Conservation (phyloP, 1,140 invertebrate genomes). For the Drosophila busckii region DNA sequence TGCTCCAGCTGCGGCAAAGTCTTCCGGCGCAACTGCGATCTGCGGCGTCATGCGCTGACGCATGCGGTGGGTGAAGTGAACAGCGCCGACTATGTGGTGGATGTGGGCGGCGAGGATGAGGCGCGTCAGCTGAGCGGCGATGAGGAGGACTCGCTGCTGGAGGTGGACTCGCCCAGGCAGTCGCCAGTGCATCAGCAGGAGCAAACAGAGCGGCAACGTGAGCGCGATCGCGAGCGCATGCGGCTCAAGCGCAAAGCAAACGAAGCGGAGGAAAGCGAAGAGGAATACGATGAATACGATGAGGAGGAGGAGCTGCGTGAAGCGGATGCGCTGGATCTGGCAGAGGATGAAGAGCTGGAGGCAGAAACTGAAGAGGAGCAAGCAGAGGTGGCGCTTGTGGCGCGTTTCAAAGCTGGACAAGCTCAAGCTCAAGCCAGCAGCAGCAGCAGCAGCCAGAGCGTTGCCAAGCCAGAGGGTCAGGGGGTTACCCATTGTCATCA, state of each 20-base stretch:
- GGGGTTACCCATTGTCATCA: slow-evolving; percentile 85
- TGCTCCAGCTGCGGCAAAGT: slow-evolving; percentile 94
- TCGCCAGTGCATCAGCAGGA: slow-evolving; percentile 81
- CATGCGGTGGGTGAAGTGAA: slow-evolving; percentile 91
- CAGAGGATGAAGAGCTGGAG: slow-evolving; percentile 58
- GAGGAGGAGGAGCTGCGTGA: slow-evolving; percentile 70
- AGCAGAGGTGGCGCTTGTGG: slow-evolving; percentile 54
- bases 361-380: slow-evolving; percentile 50
- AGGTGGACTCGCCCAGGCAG: slow-evolving; percentile 81
- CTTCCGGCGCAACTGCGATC: slow-evolving; percentile 91
- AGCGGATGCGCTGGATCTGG: slow-evolving; percentile 23
- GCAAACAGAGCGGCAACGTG: slow-evolving; percentile 66
- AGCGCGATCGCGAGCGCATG: slow-evolving; percentile 51
- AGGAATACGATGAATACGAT: slow-evolving; percentile 69
- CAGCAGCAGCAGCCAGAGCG: background rate
- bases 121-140: slow-evolving; percentile 77
- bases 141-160: slow-evolving; percentile 82
- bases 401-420: slow-evolving; percentile 36
- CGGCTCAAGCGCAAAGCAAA: slow-evolving; percentile 59
- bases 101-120: slow-evolving; percentile 83
- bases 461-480: slow-evolving; percentile 44
- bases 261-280: slow-evolving; percentile 68
- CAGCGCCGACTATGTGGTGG: slow-evolving; percentile 83
- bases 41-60: slow-evolving; percentile 89
- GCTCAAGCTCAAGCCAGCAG: no score